phyloP scores from a whole-genome alignment of 2,888 invertebrate genomes.

The Therioaphis trifolii region DNA sequence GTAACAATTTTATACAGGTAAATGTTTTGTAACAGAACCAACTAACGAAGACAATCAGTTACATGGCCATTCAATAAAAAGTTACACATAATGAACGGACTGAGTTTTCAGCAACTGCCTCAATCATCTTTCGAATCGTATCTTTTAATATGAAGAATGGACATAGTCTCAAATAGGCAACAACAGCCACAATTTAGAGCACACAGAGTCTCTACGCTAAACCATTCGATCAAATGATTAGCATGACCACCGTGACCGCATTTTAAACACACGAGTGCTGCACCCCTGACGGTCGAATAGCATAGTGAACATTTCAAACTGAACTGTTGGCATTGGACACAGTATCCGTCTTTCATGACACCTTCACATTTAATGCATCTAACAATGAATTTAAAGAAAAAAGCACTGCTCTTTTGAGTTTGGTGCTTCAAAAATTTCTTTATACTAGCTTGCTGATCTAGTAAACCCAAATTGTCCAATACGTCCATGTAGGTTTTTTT shows the following conservation, averaged over 20 bases:
- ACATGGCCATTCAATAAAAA: no score
- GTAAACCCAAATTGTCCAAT: conserved; percentile 84
- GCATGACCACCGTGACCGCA: conserved; percentile 96
- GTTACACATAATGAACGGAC: no score
- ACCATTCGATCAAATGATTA: conserved; percentile 86
- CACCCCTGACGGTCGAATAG: conserved; percentile 85
- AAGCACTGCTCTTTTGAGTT: conserved; percentile 72
- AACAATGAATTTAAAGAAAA: conserved; percentile 74
- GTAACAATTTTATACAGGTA: no score
- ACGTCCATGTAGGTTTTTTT: conserved; percentile 90
- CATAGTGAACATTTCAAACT: conserved; percentile 87
- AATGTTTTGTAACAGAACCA: no score
- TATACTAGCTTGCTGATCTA: conserved; percentile 79
- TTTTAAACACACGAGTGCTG: conserved; percentile 84
- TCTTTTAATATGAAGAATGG: conserved; percentile 68
- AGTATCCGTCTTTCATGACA: conserved; percentile 77
- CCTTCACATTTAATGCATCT: conserved; percentile 80
- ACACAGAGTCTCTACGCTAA: conserved; percentile 80
- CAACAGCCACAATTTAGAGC: conserved; percentile 93
- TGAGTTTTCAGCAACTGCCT: no score
- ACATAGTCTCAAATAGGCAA: conserved; percentile 80
- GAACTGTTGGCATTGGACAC: conserved; percentile 78
- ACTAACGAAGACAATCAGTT: no score
- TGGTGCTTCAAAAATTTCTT: conserved; percentile 66
- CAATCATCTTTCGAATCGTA: conserved; percentile 50